Conservation (phyloP, 2,113 vertebrate genomes). For the Pollimyrus isidori region DNA sequence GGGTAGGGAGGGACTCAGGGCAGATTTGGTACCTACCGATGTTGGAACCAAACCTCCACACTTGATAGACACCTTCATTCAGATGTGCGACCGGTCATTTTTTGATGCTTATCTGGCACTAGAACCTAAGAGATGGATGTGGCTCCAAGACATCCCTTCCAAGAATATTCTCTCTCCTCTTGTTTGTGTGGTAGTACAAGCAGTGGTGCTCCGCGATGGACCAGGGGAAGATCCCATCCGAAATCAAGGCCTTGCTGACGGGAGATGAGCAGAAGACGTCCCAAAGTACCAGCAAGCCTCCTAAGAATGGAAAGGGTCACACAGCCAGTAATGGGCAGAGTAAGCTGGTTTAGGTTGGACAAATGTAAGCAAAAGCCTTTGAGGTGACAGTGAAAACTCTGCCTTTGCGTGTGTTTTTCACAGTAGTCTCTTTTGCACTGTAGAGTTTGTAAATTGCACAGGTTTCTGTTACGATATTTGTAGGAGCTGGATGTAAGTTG, state of each 20-base stretch:
- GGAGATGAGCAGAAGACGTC: slow-evolving; percentile 80
- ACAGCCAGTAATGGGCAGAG: slow-evolving; percentile 58
- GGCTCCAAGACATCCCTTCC: background rate
- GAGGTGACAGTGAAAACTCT: background rate
- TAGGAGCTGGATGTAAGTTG: background rate
- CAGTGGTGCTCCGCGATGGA: slow-evolving; percentile 98
- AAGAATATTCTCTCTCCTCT: slow-evolving; percentile 64
- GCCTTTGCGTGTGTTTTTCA: background rate
- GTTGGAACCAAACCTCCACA: background rate
- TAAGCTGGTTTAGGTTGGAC: slow-evolving; percentile 42
- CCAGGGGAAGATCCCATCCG: slow-evolving; percentile 95
- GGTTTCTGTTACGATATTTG: background rate
- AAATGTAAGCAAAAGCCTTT: background rate
- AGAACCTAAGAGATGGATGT: background rate
- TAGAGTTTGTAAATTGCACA: background rate
- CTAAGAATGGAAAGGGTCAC: slow-evolving; percentile 66
- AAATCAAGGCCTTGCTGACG: slow-evolving; percentile 91
- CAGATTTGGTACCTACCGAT: background rate
- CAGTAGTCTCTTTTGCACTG: slow-evolving; percentile 8
- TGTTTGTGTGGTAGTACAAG: slow-evolving; percentile 75
- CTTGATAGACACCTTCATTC: background rate
- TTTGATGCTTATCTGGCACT: background rate
- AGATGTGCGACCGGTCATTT: background rate
- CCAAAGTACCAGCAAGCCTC: slow-evolving; percentile 62
- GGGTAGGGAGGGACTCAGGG: background rate